Conservation (phyloP, 2,888 invertebrate genomes). For the Blastobasis lacticolella region DNA sequence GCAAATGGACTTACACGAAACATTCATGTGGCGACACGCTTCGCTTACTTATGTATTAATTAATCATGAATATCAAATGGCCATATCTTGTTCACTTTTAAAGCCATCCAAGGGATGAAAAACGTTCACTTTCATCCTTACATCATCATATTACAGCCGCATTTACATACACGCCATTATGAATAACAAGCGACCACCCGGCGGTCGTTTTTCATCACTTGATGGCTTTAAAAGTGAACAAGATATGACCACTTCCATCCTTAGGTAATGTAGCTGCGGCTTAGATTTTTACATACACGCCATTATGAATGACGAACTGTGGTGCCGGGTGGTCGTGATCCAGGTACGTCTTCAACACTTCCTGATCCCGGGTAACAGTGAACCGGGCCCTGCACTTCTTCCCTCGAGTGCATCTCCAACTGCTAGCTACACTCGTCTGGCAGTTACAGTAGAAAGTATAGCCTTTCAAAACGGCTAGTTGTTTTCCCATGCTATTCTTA, state of each 20-base stretch:
- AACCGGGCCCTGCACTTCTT: neutral
- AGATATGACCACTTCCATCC: too few species aligned
- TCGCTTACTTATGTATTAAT: too few species aligned
- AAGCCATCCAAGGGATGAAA: too few species aligned
- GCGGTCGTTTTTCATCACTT: slow-evolving; percentile 9
- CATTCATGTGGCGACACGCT: too few species aligned
- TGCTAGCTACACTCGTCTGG: slow-evolving; percentile 1
- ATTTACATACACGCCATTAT: slow-evolving; percentile 5
- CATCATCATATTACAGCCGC: too few species aligned
- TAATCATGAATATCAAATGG: too few species aligned
- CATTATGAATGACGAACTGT: neutral
- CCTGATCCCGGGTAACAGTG: neutral
- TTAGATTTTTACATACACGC: neutral
- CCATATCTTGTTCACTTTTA: too few species aligned
- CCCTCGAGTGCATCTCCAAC: slow-evolving; percentile 18
- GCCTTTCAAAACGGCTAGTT: slow-evolving; percentile 17
- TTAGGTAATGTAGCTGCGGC: too few species aligned
- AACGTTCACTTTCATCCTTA: too few species aligned
- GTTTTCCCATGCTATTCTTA: slow-evolving; percentile 15
- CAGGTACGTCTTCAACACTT: neutral
- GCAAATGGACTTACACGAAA: too few species aligned
- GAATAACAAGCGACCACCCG: slow-evolving; percentile 11
- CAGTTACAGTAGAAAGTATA: slow-evolving; percentile 17
- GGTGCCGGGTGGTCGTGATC: slow-evolving; percentile 3
- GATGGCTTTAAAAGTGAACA: neutral